Evolutionary conservation across 2,888 invertebrate genomes (phyloP), one percentile per base, ranked within the genome.

Genomic region (Chydorus sphaericus): DNA sequence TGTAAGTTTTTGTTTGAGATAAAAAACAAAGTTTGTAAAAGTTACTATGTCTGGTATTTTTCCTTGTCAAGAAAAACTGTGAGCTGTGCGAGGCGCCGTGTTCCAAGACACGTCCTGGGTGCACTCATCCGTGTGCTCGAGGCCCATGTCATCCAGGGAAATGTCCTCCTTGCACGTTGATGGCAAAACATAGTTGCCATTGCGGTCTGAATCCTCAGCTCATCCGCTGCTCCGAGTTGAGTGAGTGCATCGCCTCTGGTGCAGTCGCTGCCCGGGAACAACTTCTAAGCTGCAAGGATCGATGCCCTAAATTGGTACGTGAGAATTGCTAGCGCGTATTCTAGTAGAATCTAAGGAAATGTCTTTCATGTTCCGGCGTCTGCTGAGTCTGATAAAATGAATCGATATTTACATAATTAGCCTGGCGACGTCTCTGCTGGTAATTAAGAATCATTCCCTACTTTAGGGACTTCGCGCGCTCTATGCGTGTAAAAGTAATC

Each of bases 241-340:
- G 77, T 1, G 67, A 70, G 2, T 44, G 16, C 8, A 20, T 20
- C 44, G 44, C 72, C 77, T 14, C 66, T 68, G 48, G 60, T 60
- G 69, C 75, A 49, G 71, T 73, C 68, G 60, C 69, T 68, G 58
- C 69, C 68, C 48, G 70, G 71, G 51, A 57, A 48, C 61, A 62
- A 20, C 60, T 73, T 57, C 66, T 68, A 57, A 77, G 77, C 56
- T 94, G 93, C 67, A 83, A 84, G 37, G 86, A 87, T 67, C 85
- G 85, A 60, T 94, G 93, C 66, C 83, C 89, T 0, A 86, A 83
- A 72, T 82, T 77, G 70, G 85, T 85, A 69, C 71, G 74, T 69
- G 55, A 58, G 60, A n/a, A n/a, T n/a, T n/a, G n/a, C n/a, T n/a
- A n/a, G n/a, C n/a, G n/a, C n/a, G n/a, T n/a, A n/a, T n/a, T n/a